Conservation (phyloP, 2,888 invertebrate genomes). For the Celastrina argiolus region DNA sequence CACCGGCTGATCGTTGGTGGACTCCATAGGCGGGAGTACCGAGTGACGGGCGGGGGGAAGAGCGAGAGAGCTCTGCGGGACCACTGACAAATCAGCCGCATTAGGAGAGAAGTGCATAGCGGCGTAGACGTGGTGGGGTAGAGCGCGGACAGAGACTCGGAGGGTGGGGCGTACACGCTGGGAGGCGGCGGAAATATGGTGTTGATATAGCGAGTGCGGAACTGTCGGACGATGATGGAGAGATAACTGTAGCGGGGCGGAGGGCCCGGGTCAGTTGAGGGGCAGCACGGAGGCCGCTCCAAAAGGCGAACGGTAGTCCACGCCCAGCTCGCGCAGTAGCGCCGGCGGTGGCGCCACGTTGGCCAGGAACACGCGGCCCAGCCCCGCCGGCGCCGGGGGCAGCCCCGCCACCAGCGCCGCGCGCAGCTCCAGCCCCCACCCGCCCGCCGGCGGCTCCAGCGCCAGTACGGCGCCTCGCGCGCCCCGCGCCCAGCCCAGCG, state of each 20-base stretch:
- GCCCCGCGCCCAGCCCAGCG: conserved; percentile 82
- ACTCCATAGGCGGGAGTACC: no score
- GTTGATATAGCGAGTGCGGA: not conserved
- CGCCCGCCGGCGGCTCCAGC: conserved; percentile 54
- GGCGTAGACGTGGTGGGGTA: not conserved
- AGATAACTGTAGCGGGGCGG: not conserved
- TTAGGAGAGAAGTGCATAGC: not conserved
- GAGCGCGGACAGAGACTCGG: conserved; percentile 23
- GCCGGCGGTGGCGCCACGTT: conserved; percentile 87
- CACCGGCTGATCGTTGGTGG: no score
- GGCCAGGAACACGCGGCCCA: conserved; percentile 85
- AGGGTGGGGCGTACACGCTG: not conserved
- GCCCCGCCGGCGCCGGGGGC: conserved; percentile 39
- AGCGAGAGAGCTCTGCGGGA: not conserved
- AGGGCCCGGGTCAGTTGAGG: conserved; percentile 50
- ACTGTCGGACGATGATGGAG: not conserved
- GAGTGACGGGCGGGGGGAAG: not conserved
- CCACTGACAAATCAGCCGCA: not conserved
- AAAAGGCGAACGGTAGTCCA: conserved; percentile 91
- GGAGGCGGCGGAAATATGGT: not conserved
- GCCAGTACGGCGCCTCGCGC: conserved; percentile 63
- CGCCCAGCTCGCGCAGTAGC: conserved; percentile 85
- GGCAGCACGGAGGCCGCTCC: conserved; percentile 60
- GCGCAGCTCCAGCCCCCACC: conserved; percentile 37
- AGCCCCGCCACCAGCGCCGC: conserved; percentile 44